Percentiles rank a stretch among this genome's conserved stretches.
Conservation (phyloP, 2,888 invertebrate species). For the Pterobdella sp. region DNA sequence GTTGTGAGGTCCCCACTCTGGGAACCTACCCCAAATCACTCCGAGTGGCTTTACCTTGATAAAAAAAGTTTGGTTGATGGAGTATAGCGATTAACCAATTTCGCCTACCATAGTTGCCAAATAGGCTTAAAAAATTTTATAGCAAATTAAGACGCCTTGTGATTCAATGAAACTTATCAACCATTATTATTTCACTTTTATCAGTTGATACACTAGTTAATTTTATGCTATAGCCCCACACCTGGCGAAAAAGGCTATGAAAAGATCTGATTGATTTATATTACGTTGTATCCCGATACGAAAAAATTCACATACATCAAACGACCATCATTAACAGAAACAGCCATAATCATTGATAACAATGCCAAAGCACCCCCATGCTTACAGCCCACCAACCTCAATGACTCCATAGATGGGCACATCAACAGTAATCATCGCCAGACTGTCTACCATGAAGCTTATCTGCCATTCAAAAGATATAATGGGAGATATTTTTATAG, state of each 20-base stretch:
- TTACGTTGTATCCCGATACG: too few species aligned
- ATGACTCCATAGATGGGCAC: conserved; percentile 81
- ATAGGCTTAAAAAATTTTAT: background rate
- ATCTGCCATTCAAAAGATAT: conserved; percentile 52
- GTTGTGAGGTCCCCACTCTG: conserved; percentile 77
- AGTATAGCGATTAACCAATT: background rate
- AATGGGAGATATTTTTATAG: too few species aligned
- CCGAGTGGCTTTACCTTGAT: conserved; percentile 80
- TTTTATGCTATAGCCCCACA: too few species aligned
- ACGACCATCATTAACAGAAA: too few species aligned
- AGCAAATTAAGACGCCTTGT: background rate
- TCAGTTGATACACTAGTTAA: background rate
- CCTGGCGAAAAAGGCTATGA: too few species aligned
- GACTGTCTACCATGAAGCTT: conserved; percentile 78
- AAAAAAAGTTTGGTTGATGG: background rate
- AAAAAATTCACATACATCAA: too few species aligned
- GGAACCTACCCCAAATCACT: conserved; percentile 90
- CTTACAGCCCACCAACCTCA: too few species aligned
- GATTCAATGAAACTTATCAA: background rate
- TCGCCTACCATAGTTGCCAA: background rate
- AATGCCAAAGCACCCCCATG: too few species aligned
- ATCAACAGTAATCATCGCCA: conserved; percentile 90
- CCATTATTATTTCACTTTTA: background rate
- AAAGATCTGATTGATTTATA: too few species aligned
- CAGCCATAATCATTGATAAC: too few species aligned